Evolutionary conservation across 2,797 vertebrate species (phyloP), one percentile per base, ranked within the genome.

Genomic region (Gymnoscopelus braueri): DNA sequence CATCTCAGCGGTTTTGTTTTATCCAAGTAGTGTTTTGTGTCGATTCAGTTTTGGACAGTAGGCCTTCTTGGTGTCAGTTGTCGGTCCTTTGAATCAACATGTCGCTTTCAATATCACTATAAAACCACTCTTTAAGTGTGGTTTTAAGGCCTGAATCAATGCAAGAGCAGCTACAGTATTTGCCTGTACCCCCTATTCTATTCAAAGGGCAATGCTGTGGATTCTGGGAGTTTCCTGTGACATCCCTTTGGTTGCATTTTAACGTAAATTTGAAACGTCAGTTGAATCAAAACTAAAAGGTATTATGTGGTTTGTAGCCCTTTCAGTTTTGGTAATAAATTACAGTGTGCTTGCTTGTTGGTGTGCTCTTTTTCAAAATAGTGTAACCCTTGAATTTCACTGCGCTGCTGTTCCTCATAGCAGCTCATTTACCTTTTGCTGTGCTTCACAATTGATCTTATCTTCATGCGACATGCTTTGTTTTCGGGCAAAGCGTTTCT

Each of bases 351-450:
- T 51, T n/a, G 50, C 12, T 15, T 51, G 12, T 51, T 51, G 39
- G 50, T 15, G n/a, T 13, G 50, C 11, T 50, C 50, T 51, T 44
- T 14, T 32, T 15, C 14, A 32, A 44, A 44, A 44, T 10, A 44
- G 63, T 62, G 3, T 50, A 63, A 62, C 60, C 53, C 26, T 53
- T 24, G 1, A 73, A 75, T 69, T 72, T 76, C 51, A 39, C 53
- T 35, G 4, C 67, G 26, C 35, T 39, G 6, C 35, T 8, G 35
- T 39, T 8, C 12, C 12, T 78, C 60, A 51, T 77, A 55, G 59
- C 69, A 26, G 50, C 69, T 67, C 57, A 39, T 69, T 63, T 60
- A 24, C 50, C 63, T 58, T 64, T 39, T 66, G 6, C 51, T 56
- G 44, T 74, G 77, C 52, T 67, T 58, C 19, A 35, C 23, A 35